phyloP scores from a whole-genome alignment of 2,113 vertebrate species.

The Cololabis saira region DNA sequence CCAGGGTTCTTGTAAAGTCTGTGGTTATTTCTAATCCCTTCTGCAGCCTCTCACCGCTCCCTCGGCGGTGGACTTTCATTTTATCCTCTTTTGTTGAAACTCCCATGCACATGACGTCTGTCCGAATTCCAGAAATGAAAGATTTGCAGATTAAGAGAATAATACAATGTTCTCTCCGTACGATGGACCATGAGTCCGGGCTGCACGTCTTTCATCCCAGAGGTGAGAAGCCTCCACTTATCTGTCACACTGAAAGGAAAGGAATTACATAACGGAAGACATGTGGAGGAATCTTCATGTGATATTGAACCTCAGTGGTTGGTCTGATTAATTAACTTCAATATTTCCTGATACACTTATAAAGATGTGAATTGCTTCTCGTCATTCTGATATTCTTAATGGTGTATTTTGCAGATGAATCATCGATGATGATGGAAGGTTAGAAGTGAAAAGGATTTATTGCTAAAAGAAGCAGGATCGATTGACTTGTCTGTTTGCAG shows the following conservation, averaged over 20 bases:
- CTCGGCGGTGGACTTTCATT: neutral
- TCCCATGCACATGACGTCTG: neutral
- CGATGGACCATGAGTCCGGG: neutral
- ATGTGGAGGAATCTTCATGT: neutral
- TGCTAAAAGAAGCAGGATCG: too few species aligned
- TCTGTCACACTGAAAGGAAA: neutral
- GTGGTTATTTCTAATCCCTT: neutral
- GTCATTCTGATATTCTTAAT: neutral
- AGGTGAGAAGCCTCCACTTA: neutral
- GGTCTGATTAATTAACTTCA: conserved; percentile 15
- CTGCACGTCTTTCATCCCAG: neutral
- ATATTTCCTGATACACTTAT: neutral
- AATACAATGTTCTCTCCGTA: neutral
- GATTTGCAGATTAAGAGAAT: neutral
- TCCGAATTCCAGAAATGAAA: neutral
- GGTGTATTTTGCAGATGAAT: too few species aligned
- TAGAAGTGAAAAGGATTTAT: too few species aligned
- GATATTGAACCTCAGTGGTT: conserved; percentile 4
- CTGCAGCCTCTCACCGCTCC: neutral
- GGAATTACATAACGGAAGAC: neutral
- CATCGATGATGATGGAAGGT: too few species aligned
- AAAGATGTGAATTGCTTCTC: conserved; percentile 13
- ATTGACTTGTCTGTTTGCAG: too few species aligned
- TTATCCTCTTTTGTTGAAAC: conserved; percentile 17
- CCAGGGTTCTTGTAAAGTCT: too few species aligned